A percentile compares a stretch with the other conserved stretches of the same genome.
These are phyloP conservation scores for Emydoidea blandingii DNA, from an alignment of 2,797 vertebrate species.

Conservation along the genomic window DNA sequence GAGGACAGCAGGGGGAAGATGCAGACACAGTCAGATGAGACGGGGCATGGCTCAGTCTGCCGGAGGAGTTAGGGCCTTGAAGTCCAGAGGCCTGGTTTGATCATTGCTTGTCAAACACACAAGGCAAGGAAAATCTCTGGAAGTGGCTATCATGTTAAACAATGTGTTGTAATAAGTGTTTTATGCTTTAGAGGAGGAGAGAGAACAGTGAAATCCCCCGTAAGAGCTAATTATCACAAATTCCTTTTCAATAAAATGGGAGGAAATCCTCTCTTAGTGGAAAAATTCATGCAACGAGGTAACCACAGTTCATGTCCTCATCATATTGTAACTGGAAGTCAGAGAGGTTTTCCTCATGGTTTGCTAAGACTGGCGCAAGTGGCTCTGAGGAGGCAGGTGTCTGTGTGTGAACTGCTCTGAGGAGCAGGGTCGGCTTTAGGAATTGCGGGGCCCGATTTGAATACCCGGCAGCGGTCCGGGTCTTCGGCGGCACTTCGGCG, in stretches of 20 bases:
- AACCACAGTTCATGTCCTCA: not conserved
- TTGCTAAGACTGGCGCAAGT: not conserved
- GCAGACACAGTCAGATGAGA: constrained; percentile 9
- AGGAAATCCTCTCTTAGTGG: constrained; percentile 65
- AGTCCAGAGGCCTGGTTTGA: constrained; percentile 27
- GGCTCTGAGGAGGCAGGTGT: not conserved
- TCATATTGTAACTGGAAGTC: not conserved
- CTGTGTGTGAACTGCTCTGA: not conserved
- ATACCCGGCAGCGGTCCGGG: too few species aligned
- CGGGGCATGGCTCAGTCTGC: not conserved
- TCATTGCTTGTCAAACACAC: not conserved
- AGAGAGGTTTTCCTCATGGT: not conserved
- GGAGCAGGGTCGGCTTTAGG: rapidly evolving
- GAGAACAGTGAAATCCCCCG: constrained; percentile 71
- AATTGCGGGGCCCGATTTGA: too few species aligned
- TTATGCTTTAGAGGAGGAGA: constrained; percentile 73
- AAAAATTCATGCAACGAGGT: constrained; percentile 68
- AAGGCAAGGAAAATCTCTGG: constrained; percentile 44
- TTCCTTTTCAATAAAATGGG: constrained; percentile 71
- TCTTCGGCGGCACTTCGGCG: too few species aligned
- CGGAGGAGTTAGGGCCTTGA: constrained; percentile 40
- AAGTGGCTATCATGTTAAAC: constrained; percentile 28
- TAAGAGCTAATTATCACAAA: constrained; percentile 78
- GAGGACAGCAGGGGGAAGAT: not conserved
- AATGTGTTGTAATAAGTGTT: constrained; percentile 68